Percentiles rank a stretch among this genome's conserved stretches.
Evolutionary conservation across 2,888 invertebrate genomes (phyloP).

Genomic region (Mythimna pallens): DNA sequence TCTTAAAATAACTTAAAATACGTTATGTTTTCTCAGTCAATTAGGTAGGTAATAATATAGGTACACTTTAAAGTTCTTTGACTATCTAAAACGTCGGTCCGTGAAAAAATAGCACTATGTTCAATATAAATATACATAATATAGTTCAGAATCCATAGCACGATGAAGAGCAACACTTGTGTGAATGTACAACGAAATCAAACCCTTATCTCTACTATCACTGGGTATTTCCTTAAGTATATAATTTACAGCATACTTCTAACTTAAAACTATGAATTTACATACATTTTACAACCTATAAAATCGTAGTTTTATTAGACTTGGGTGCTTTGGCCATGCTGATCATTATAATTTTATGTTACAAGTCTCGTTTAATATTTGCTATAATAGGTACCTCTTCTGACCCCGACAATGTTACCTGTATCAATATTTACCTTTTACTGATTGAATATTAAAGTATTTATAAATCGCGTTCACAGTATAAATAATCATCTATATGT

Average conservation of each 20-base stretch:
- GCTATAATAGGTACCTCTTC: slow-evolving; percentile 39
- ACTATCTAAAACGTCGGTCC: slow-evolving; percentile 77
- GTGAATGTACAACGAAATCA: slow-evolving; percentile 72
- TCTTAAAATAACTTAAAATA: slow-evolving; percentile 87
- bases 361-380: slow-evolving; percentile 58
- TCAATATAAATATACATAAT: slow-evolving; percentile 76
- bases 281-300: slow-evolving; percentile 86
- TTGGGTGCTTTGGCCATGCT: slow-evolving; percentile 88
- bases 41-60: slow-evolving; percentile 73
- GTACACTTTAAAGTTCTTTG: slow-evolving; percentile 73
- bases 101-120: slow-evolving; percentile 86
- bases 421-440: slow-evolving; percentile 41
- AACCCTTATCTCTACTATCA: slow-evolving; percentile 89
- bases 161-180: slow-evolving; percentile 78
- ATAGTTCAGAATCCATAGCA: slow-evolving; percentile 81
- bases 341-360: slow-evolving; percentile 74
- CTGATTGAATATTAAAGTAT: slow-evolving; percentile 23
- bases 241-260: slow-evolving; percentile 72
- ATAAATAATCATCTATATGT: slow-evolving; percentile 38
- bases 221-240: slow-evolving; percentile 86
- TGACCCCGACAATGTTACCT: slow-evolving; percentile 50
- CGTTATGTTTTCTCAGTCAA: slow-evolving; percentile 86
- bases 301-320: slow-evolving; percentile 83
- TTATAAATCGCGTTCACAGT: slow-evolving; percentile 28
- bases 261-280: slow-evolving; percentile 76